These are phyloP conservation scores for Drosophila nr. perissopoda DNA, from an alignment of 2,888 invertebrate species.

Conservation along the genomic window DNA sequence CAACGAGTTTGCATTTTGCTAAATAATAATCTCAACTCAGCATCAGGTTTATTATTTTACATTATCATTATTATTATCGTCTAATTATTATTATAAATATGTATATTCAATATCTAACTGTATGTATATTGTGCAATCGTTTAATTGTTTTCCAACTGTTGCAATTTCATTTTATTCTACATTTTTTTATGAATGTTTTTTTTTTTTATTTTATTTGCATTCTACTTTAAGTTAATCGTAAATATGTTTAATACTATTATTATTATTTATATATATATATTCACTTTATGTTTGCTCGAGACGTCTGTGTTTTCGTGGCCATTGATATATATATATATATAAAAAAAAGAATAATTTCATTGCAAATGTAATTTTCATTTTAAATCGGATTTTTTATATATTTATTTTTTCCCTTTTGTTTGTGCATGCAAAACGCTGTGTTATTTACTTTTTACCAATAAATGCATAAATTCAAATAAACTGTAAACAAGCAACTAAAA, in stretches of 20 bases:
- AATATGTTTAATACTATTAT: conserved; percentile 17
- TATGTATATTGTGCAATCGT: conserved; percentile 28
- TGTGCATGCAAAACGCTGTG: conserved; percentile 71
- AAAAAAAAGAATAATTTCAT: conserved; percentile 28
- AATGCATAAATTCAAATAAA: conserved; percentile 51
- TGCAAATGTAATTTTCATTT: conserved; percentile 58
- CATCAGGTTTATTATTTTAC: conserved; percentile 51
- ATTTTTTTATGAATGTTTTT: conserved; percentile 3
- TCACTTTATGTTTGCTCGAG: conserved; percentile 36
- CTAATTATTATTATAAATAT: conserved; percentile 17
- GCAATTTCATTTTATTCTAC: conserved; percentile 14
- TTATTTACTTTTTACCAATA: conserved; percentile 75
- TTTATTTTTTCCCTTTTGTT: not conserved
- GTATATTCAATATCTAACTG: conserved; percentile 21
- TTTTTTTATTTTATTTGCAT: not conserved
- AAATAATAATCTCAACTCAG: conserved; percentile 41
- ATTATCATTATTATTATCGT: conserved; percentile 23
- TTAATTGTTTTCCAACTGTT: conserved; percentile 32
- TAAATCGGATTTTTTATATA: not conserved
- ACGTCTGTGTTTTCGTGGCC: conserved; percentile 57
- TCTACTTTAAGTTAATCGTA: conserved; percentile 14
- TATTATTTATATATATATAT: conserved; percentile 26
- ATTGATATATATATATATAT: conserved; percentile 22
- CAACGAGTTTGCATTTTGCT: conserved; percentile 62
- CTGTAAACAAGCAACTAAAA: conserved; percentile 27